These are phyloP conservation scores for Silvanus unidentatus DNA, from an alignment of 2,888 invertebrate genomes.

Conservation along the genomic window DNA sequence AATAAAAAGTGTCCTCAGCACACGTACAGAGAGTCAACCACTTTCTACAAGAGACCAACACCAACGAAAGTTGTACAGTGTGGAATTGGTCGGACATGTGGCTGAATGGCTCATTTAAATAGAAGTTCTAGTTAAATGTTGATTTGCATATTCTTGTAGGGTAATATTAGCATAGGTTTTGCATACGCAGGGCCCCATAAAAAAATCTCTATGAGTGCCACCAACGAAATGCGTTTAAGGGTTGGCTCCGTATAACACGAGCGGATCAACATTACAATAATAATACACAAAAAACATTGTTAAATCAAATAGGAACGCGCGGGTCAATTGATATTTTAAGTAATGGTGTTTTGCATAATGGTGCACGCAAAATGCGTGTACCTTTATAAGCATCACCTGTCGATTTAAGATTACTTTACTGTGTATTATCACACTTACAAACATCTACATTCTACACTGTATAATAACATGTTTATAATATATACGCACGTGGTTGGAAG, in stretches of 20 bases:
- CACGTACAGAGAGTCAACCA: conserved; percentile 11
- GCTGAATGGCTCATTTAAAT: conserved; percentile 11
- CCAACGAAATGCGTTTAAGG: too few relatives aligned
- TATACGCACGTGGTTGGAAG: conserved; percentile 14
- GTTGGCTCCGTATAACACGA: too few relatives aligned
- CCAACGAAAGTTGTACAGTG: too few relatives aligned
- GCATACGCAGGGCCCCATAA: conserved; percentile 15
- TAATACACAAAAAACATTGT: too few relatives aligned
- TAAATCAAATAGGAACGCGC: conserved; percentile 6
- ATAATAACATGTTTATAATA: background rate
- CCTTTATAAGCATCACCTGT: conserved; percentile 9
- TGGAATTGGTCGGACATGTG: conserved; percentile 4
- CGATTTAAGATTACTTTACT: background rate
- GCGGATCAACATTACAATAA: too few relatives aligned
- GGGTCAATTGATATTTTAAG: conserved; percentile 24
- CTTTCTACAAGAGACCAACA: too few relatives aligned
- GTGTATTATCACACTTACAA: background rate
- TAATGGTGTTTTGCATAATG: conserved; percentile 17
- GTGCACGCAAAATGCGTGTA: conserved; percentile 12
- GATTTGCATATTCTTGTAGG: conserved; percentile 27
- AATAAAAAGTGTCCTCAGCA: conserved; percentile 7
- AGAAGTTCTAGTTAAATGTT: conserved; percentile 11
- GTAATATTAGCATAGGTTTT: conserved; percentile 27
- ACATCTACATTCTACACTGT: background rate
- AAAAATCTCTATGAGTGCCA: conserved; percentile 12